phyloP scores from a whole-genome alignment of 1,140 invertebrate genomes.

The Manduca sexta region DNA sequence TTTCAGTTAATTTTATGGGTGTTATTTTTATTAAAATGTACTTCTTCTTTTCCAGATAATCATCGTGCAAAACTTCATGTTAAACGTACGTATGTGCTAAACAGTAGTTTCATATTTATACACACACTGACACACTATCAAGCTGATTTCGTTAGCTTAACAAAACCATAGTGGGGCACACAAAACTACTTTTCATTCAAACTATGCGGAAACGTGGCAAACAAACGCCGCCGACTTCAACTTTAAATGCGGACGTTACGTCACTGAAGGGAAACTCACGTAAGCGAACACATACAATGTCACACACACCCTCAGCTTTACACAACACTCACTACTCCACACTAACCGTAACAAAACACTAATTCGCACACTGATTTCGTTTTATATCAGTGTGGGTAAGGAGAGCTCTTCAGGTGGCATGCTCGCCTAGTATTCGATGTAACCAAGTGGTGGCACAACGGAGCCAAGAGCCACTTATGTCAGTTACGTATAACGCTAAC shows the following conservation, averaged over 20 bases:
- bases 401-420: constrained; percentile 23
- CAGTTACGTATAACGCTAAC: constrained; percentile 30
- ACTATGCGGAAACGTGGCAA: constrained; percentile 42
- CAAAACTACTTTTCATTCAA: constrained; percentile 48
- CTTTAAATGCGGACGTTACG: constrained; percentile 37
- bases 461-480: constrained; percentile 29
- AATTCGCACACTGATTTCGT: constrained; percentile 17
- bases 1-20: background rate
- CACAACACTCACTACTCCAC: constrained; percentile 7
- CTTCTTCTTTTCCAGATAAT: constrained; percentile 35
- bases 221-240: constrained; percentile 33
- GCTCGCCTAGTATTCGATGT: constrained; percentile 45
- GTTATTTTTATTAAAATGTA: background rate
- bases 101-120: constrained; percentile 17
- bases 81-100: constrained; percentile 18
- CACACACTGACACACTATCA: constrained; percentile 30
- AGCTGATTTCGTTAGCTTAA: constrained; percentile 41
- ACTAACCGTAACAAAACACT: constrained; percentile 5
- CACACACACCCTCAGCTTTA: constrained; percentile 11
- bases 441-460: constrained; percentile 41
- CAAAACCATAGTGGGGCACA: constrained; percentile 32
- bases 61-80: constrained; percentile 12
- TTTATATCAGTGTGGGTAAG: constrained; percentile 20
- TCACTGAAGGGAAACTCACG: constrained; percentile 34
- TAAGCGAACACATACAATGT: constrained; percentile 21